Evolutionary conservation across 2,113 vertebrate species (phyloP), one percentile per base, ranked within the genome.

Genomic region (Pterocles orientalis): DNA sequence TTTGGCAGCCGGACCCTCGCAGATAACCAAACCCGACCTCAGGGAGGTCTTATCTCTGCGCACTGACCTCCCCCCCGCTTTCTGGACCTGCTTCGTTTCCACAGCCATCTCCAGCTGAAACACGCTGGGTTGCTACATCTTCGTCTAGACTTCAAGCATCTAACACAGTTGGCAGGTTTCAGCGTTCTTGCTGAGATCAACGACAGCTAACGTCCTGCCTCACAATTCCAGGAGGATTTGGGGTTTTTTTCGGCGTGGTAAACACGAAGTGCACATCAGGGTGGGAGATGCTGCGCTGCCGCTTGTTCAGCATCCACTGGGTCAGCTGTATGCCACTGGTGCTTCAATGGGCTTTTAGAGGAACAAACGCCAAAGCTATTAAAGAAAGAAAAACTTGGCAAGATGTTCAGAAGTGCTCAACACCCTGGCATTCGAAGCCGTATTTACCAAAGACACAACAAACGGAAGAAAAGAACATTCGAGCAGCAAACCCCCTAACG

Each of bases 161-260:
- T 83, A 72, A 54, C 94, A 91, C 91, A 94, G 58, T 88, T 95
- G 96, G 88, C 96, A 94, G 88, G 53, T 72, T 64, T 24, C 21
- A 76, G 82, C 61, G 2, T 48, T 93, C 92, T 82, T 66, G 70
- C 70, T 4, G 47, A 85, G 90, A 92, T 76, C 92, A 87, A 5
- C 65, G 88, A 77, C 82, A 73, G 69, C 47, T 8, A 82, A 78
- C 70, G 34, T 43, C 54, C 92, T 45, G 85, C 88, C 73, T 62
- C 54, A 33, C 90, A 36, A 1, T 4, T 85, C 68, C 5, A 7
- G 57, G 31, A 90, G 79, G 57, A 29, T 70, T 41, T 16, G 65
- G 82, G 64, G 1, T 8, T 31, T 41, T 21, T 66, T 36, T 16
- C 34, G 33, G 48, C 18, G 3, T 4, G 39, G 53, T 45, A 65